These are phyloP conservation scores for Hippoglossus hippoglossus DNA, from an alignment of 2,797 vertebrate species.

Conservation along the genomic window DNA sequence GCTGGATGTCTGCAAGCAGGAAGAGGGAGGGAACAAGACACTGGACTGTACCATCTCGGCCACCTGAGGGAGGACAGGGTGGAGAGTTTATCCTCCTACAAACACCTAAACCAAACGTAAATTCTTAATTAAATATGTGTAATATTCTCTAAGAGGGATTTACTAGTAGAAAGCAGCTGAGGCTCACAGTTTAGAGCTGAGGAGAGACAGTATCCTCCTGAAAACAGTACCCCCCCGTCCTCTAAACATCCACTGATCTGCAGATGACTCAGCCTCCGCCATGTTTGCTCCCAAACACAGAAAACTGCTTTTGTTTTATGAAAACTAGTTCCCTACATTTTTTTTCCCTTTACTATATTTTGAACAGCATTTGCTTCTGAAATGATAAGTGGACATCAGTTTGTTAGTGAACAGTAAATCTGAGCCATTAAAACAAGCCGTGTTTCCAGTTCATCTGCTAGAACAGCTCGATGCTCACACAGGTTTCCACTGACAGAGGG, in stretches of 20 bases:
- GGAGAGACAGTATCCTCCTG: slow-evolving; percentile 18
- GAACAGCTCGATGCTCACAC: too few relatives aligned
- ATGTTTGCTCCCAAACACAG: slow-evolving; percentile 71
- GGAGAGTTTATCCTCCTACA: neutral
- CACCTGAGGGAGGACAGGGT: slow-evolving; percentile 2
- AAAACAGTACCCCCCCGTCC: slow-evolving; percentile 23
- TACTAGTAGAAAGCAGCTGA: slow-evolving; percentile 1
- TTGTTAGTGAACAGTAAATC: neutral
- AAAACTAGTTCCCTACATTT: slow-evolving; percentile 25
- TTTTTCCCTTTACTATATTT: too few relatives aligned
- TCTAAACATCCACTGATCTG: slow-evolving; percentile 61
- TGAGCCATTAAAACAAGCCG: neutral
- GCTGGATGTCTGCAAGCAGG: slow-evolving; percentile 39
- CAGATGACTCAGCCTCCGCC: slow-evolving; percentile 77
- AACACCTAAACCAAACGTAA: neutral
- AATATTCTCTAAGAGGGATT: neutral
- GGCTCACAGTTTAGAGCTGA: slow-evolving; percentile 6
- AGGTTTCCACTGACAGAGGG: neutral
- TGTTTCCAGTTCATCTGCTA: too few relatives aligned
- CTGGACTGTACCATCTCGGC: slow-evolving; percentile 55
- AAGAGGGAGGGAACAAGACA: slow-evolving; percentile 40
- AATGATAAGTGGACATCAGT: neutral
- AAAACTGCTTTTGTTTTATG: slow-evolving; percentile 56
- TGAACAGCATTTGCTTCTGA: slow-evolving; percentile 3
- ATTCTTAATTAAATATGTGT: neutral